phyloP scores from a whole-genome alignment of 2,888 invertebrate species.

The Drosophila prostipennis region DNA sequence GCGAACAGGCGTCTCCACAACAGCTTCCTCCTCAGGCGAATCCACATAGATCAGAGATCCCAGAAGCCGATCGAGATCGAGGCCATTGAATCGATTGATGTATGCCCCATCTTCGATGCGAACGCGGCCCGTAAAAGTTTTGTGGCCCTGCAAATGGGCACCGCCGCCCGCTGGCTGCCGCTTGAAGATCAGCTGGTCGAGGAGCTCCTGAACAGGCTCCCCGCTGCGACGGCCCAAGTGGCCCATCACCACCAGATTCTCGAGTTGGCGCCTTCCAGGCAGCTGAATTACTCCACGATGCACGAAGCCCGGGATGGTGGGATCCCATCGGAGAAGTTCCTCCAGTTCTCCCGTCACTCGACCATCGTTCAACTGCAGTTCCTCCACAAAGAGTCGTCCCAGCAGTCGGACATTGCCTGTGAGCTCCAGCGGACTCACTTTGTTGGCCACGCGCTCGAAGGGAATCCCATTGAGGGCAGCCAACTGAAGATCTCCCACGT shows the following conservation, averaged over 20 bases:
- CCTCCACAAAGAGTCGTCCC: conserved; percentile 69
- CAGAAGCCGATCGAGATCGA: conserved; percentile 81
- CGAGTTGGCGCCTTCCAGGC: conserved; percentile 38
- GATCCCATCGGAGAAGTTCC: conserved; percentile 67
- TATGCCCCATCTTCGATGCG: conserved; percentile 78
- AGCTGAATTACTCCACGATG: conserved; percentile 71
- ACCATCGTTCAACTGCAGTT: conserved; percentile 76
- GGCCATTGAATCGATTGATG: conserved; percentile 78
- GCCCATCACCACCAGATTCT: conserved; percentile 72
- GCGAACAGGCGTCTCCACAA: conserved; percentile 77
- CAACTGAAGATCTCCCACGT: conserved; percentile 79
- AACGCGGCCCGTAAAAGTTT: conserved; percentile 79
- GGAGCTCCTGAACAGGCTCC: conserved; percentile 67
- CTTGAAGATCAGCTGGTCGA: conserved; percentile 77
- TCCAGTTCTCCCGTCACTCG: conserved; percentile 56
- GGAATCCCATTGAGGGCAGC: conserved; percentile 83
- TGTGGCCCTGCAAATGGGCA: conserved; percentile 67
- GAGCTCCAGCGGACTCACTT: conserved; percentile 60
- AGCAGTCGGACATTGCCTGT: conserved; percentile 68
- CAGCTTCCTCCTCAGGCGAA: conserved; percentile 37
- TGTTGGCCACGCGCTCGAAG: conserved; percentile 83
- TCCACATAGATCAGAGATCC: conserved; percentile 83
- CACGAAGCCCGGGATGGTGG: conserved; percentile 59
- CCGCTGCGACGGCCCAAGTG: conserved; percentile 68
- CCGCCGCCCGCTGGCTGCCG: conserved; percentile 39